Evolutionary conservation across 64 coral and sea anemone species (phyloP), one percentile per base, ranked within the genome.

Genomic region (Pocillopora damicornis): DNA sequence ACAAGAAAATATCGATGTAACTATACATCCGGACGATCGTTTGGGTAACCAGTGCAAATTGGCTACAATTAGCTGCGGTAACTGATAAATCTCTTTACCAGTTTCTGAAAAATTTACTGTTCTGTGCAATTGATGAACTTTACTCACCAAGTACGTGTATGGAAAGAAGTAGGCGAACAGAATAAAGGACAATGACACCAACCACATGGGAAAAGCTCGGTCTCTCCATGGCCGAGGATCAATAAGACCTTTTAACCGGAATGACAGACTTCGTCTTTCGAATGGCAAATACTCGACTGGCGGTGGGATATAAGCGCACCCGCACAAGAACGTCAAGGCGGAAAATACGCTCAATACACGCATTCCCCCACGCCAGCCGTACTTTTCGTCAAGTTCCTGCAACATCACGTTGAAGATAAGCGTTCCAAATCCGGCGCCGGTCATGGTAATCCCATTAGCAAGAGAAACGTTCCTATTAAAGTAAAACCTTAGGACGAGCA

Each of bases 191-290:
- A 88, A 5, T 35, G 80, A 71, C 9, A 83, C 1, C 75, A 83
- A 64, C 65, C 76, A 92, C 76, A 92, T 83, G 3, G 75, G 56
- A 69, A 92, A 92, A 10, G 86, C 77, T 75, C 73, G 59, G 23
- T 81, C 77, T 83, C 79, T 92, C 91, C 91, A 92, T 3, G 91
- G 91, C 4, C 91, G 91, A 13, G 75, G 62, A 73, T 92, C 91
- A 60, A 92, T 77, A 13, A 88, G 25, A 30, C 58, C 34, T 17
- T 77, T 79, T 11, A 89, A 51, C n/a, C 75, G 63, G 79, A 15
- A 76, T 16, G 13, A 34, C 30, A 78, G 74, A 13, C 75, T 76
- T 30, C 60, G 86, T 77, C 75, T 63, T 77, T 76, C 86, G 15
- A 75, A 77, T 0, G 73, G 10, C 35, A 63, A 65, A 75, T 66